These are phyloP conservation scores for Lycaena phlaeas DNA, from an alignment of 2,888 invertebrate genomes.

Conservation along the genomic window DNA sequence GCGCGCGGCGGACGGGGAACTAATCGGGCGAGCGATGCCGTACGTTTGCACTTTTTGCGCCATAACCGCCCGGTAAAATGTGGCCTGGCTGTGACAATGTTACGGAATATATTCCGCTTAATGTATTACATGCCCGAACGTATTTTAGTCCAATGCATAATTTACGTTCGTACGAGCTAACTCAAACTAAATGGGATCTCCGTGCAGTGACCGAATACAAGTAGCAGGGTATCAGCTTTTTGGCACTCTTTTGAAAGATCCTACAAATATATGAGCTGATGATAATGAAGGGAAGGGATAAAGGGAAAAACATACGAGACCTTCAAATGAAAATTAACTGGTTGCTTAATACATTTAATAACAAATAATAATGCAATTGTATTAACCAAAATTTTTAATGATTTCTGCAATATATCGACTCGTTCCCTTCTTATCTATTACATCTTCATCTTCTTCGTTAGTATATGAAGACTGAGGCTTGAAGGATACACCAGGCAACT, in stretches of 20 bases:
- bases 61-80: slow-evolving; percentile 14
- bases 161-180: no score
- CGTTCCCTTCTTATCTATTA: slow-evolving; percentile 45
- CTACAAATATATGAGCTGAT: no score
- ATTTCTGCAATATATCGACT: slow-evolving; percentile 50
- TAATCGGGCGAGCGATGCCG: slow-evolving; percentile 14
- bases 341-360: no score
- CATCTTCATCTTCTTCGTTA: slow-evolving; percentile 35
- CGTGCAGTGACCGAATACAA: no score
- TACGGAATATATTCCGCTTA: background rate
- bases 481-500: slow-evolving; percentile 31
- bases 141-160: no score
- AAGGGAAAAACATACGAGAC: no score
- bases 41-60: slow-evolving; percentile 13
- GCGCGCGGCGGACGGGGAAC: slow-evolving; percentile 12
- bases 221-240: no score
- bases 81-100: background rate
- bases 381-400: slow-evolving; percentile 58
- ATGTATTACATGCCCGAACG: no score
- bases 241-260: no score
- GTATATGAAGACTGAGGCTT: slow-evolving; percentile 20
- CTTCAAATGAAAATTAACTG: no score
- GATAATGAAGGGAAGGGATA: no score
- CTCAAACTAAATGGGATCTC: no score
- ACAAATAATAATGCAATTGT: slow-evolving; percentile 17